Conservation (phyloP, 2,797 vertebrate species). For the Karalla daura region DNA sequence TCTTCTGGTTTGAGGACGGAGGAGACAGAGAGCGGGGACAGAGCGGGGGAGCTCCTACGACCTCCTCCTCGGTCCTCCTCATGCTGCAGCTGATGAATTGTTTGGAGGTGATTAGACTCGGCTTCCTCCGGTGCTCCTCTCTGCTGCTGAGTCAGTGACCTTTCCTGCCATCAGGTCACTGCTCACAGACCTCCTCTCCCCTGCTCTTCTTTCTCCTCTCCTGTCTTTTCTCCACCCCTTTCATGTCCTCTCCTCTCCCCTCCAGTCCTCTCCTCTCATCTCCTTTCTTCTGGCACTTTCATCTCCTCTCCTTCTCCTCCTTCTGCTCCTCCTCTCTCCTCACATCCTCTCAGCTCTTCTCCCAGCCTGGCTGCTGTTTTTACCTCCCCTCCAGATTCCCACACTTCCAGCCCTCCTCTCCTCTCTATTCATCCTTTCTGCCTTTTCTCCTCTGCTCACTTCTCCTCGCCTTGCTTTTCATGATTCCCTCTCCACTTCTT, state of each 20-base stretch:
- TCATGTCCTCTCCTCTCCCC: background rate
- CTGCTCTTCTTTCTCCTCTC: background rate
- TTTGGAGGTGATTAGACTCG: slow-evolving; percentile 67
- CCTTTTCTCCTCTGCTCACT: background rate
- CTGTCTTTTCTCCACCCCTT: background rate
- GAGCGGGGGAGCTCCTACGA: too few relatives aligned
- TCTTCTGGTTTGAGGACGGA: slow-evolving; percentile 47
- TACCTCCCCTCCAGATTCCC: background rate
- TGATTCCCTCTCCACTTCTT: background rate
- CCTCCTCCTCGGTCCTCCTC: slow-evolving; percentile 39
- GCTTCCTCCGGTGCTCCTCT: slow-evolving; percentile 49
- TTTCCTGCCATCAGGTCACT: slow-evolving; percentile 56
- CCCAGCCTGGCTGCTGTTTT: background rate
- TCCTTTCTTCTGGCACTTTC: background rate
- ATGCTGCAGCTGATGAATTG: slow-evolving; percentile 58
- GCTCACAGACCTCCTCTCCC: slow-evolving; percentile 18
- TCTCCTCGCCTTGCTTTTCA: background rate
- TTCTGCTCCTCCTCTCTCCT: background rate
- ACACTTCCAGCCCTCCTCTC: background rate
- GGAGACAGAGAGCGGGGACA: slow-evolving; percentile 30
- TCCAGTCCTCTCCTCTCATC: background rate
- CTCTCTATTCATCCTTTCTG: background rate
- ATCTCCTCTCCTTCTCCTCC: background rate
- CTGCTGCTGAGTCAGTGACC: slow-evolving; percentile 75
- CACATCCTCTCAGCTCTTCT: background rate